Evolutionary conservation across 2,888 invertebrate species (phyloP).

Genomic region (Tetragnatha montana): DNA sequence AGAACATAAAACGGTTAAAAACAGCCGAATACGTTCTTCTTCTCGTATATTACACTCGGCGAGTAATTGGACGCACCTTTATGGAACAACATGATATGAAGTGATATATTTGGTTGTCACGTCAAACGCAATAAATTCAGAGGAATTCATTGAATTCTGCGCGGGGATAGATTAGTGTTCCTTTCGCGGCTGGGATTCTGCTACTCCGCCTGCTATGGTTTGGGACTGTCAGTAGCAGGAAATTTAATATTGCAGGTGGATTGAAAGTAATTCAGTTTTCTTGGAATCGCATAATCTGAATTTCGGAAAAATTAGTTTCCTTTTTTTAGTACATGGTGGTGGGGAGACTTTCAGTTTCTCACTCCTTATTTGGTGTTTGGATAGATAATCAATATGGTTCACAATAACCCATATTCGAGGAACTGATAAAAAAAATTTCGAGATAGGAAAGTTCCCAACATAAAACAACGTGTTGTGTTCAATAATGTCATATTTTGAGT

Average conservation of each 20-base stretch:
- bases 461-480: too few species aligned
- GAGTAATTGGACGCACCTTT: neutral
- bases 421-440: too few species aligned
- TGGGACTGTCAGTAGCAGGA: neutral
- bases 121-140: constrained; percentile 12
- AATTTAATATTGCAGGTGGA: neutral
- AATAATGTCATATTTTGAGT: too few species aligned
- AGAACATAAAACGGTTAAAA: constrained; percentile 1
- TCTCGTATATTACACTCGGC: neutral
- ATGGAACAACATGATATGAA: constrained; percentile 11
- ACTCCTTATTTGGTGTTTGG: too few species aligned
- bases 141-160: neutral
- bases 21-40: neutral
- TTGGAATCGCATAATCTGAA: neutral
- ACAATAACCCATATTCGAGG: too few species aligned
- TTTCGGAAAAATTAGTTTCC: neutral
- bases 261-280: neutral
- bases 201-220: neutral
- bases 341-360: too few species aligned
- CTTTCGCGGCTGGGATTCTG: neutral
- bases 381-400: too few species aligned
- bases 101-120: constrained; percentile 11
- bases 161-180: neutral
- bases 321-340: neutral
- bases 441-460: too few species aligned